Evolutionary conservation across 2,113 vertebrate species (phyloP), one percentile per base, ranked within the genome.

Genomic region (Tringa solitaria): DNA sequence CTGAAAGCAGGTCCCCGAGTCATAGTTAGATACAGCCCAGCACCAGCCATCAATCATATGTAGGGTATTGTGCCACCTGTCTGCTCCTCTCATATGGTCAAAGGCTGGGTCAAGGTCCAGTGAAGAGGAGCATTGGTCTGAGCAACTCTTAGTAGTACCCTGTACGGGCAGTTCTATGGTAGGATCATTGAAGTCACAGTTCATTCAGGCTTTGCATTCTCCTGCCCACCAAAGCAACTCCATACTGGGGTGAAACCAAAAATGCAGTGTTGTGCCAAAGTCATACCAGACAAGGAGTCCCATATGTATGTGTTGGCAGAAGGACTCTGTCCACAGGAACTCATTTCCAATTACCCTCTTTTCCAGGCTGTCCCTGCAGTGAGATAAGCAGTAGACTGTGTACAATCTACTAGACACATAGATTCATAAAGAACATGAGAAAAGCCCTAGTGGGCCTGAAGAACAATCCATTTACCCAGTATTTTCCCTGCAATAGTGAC

Each of bases 191-290:
- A 76, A 87, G 22, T 39, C 21, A 16, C 33, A 32, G 9, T 67
- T 70, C 3, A 6, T 67, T 65, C 33, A 81, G 60, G 10, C 37
- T 21, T 67, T 76, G 5, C 9, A 12, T 85, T 74, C 24, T 93
- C 33, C 77, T 89, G 48, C 41, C 14, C 41, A 61, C 45, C 28
- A 53, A 73, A 88, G 53, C 26, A 77, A 11, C 33, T 67, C 32
- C 24, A 12, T 54, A 30, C 9, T 6, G 10, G 46, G 11, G 7
- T 92, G 56, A 77, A 89, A 74, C 4, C 20, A 35, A 54, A 60
- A 67, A 14, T 17, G 15, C 10, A 74, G 4, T 0, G 0, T 46
- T 75, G 27, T 3, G 7, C 28, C 3, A 0, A 64, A 67, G 20
- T 77, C 0, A 0, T 41, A 41, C 12, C 16, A 27, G 35, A 60